These are phyloP conservation scores for Drosophila kanekoi DNA, from an alignment of 2,888 invertebrate genomes.

Conservation along the genomic window DNA sequence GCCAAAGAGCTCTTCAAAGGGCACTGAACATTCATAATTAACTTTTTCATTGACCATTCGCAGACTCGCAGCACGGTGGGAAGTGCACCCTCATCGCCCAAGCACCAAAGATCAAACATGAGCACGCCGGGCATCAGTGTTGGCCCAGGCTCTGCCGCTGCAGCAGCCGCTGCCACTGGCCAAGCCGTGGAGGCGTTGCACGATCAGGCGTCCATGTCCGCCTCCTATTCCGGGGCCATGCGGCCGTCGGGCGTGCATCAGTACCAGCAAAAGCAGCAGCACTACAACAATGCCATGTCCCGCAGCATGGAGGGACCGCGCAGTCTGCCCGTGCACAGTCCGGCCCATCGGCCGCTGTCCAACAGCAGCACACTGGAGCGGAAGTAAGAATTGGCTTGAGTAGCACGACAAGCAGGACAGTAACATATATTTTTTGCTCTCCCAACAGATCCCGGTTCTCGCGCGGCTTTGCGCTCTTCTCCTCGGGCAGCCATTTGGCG, in stretches of 20 bases:
- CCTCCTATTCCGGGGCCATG: conserved; percentile 76
- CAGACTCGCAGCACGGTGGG: conserved; percentile 86
- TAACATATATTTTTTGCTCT: conserved; percentile 29
- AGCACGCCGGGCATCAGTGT: conserved; percentile 83
- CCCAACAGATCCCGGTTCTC: conserved; percentile 87
- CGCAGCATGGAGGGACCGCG: conserved; percentile 88
- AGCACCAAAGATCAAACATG: conserved; percentile 85
- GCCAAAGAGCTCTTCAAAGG: background rate
- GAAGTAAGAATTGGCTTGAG: conserved; percentile 84
- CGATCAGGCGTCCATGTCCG: conserved; percentile 77
- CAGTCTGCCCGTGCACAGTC: conserved; percentile 86
- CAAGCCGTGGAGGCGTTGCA: conserved; percentile 84
- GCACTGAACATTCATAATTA: background rate
- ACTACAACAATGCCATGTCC: conserved; percentile 86
- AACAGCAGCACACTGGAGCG: conserved; percentile 86
- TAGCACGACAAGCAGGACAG: background rate
- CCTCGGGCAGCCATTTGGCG: conserved; percentile 85
- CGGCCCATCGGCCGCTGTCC: conserved; percentile 84
- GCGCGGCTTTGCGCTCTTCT: conserved; percentile 87
- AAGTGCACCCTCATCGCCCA: conserved; percentile 87
- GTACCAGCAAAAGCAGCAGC: conserved; percentile 72
- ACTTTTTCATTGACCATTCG: background rate
- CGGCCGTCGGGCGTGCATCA: conserved; percentile 63
- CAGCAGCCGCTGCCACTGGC: conserved; percentile 84
- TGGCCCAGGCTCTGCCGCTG: conserved; percentile 73